Conservation (phyloP, 2,113 vertebrate species). For the Prionailurus bengalensis region DNA sequence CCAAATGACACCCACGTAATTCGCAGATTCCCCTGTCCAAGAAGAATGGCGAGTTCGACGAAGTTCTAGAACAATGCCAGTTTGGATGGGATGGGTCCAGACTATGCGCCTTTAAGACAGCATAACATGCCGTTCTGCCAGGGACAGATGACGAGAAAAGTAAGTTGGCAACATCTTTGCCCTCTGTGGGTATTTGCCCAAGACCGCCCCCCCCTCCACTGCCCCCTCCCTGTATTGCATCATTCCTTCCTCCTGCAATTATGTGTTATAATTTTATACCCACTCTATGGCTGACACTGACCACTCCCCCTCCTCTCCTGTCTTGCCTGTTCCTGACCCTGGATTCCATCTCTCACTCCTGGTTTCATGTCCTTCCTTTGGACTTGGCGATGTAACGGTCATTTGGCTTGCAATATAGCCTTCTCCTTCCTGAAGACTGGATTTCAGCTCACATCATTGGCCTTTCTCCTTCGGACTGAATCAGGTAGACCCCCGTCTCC, state of each 20-base stretch:
- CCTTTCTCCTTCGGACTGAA: background rate
- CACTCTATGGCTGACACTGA: rapidly evolving
- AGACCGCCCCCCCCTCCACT: rapidly evolving
- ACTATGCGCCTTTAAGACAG: rapidly evolving
- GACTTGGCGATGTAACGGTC: background rate
- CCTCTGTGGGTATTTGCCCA: rapidly evolving
- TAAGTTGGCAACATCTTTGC: rapidly evolving
- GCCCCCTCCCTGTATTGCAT: no score
- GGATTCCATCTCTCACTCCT: background rate
- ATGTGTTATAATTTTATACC: background rate
- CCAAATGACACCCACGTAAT: background rate
- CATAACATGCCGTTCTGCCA: rapidly evolving
- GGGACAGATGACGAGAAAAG: background rate
- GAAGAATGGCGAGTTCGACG: background rate
- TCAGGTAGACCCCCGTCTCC: background rate
- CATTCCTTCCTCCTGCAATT: rapidly evolving
- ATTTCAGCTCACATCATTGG: background rate
- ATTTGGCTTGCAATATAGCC: rapidly evolving
- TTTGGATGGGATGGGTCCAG: background rate
- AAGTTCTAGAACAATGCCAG: background rate
- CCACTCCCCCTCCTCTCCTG: background rate
- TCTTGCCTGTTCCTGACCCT: background rate
- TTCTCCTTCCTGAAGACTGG: background rate
- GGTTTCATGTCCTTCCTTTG: background rate
- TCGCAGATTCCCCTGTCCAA: background rate